Evolutionary conservation across 2,113 vertebrate species (phyloP).

Genomic region (Pteruthius melanotis): DNA sequence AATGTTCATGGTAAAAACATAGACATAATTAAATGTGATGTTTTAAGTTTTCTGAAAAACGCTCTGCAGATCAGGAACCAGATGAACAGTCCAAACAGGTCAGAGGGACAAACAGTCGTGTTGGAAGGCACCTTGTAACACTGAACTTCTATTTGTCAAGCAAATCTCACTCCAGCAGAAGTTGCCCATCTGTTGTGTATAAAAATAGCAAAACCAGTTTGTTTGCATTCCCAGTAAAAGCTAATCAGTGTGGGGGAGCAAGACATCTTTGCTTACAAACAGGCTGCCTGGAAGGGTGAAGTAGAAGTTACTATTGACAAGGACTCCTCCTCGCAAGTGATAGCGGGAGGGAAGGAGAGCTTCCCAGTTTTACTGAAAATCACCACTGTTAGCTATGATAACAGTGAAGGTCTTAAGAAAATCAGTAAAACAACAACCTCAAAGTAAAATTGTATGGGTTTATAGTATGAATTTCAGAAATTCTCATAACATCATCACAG

Average conservation of each 20-base stretch:
- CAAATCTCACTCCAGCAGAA: background rate
- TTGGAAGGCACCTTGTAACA: background rate
- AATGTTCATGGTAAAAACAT: background rate
- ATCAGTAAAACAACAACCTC: background rate
- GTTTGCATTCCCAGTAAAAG: constrained; percentile 32
- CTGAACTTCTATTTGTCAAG: background rate
- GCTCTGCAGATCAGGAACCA: background rate
- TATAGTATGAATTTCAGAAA: background rate
- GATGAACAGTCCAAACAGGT: background rate
- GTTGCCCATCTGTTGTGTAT: background rate
- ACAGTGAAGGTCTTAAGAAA: background rate
- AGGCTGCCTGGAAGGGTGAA: background rate
- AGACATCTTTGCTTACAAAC: background rate
- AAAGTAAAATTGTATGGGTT: background rate
- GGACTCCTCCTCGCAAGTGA: background rate
- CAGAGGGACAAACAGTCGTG: background rate
- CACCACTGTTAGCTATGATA: background rate
- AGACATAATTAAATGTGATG: background rate
- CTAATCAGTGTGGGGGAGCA: background rate
- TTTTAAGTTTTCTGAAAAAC: background rate
- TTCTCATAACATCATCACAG: background rate
- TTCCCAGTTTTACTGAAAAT: background rate
- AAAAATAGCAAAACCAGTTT: constrained; percentile 44
- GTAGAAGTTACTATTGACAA: background rate
- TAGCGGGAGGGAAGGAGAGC: background rate